Evolutionary conservation across 2,888 invertebrate genomes (phyloP).

Genomic region (Harpalus rubripes): DNA sequence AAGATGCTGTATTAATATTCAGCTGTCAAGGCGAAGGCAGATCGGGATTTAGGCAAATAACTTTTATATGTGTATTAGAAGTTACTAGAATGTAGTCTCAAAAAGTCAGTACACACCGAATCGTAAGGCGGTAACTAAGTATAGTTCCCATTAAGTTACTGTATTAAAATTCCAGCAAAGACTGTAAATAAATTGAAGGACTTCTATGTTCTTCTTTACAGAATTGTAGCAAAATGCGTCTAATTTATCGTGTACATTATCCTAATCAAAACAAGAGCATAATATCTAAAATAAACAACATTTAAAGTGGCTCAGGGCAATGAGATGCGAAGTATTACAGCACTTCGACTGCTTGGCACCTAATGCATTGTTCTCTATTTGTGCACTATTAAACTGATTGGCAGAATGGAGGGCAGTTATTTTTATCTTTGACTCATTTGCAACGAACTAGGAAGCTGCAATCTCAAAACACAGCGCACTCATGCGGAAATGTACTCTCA

Average conservation of each 20-base stretch:
- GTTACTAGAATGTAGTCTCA: too few species aligned
- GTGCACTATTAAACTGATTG: constrained; percentile 59
- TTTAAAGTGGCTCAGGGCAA: not conserved
- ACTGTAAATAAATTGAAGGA: not conserved
- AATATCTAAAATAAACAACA: not conserved
- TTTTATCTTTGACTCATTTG: constrained; percentile 62
- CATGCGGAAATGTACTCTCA: constrained; percentile 48
- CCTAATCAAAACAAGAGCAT: not conserved
- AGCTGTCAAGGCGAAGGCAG: too few species aligned
- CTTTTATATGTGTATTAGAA: too few species aligned
- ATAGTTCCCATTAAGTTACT: too few species aligned
- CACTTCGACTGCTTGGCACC: not conserved
- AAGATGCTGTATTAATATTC: too few species aligned
- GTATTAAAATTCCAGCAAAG: too few species aligned
- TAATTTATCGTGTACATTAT: not conserved
- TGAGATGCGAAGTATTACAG: not conserved
- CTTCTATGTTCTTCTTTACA: not conserved
- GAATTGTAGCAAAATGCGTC: not conserved
- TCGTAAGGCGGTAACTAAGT: too few species aligned
- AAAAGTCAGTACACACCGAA: too few species aligned
- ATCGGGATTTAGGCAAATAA: too few species aligned
- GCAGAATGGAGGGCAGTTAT: constrained; percentile 60
- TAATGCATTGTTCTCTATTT: constrained; percentile 46
- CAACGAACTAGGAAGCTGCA: constrained; percentile 58
- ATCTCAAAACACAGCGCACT: constrained; percentile 36